Percentiles rank a stretch among this genome's conserved stretches.
These are phyloP conservation scores for Tangara arthus DNA, from an alignment of 2,797 vertebrate species.

Conservation along the genomic window DNA sequence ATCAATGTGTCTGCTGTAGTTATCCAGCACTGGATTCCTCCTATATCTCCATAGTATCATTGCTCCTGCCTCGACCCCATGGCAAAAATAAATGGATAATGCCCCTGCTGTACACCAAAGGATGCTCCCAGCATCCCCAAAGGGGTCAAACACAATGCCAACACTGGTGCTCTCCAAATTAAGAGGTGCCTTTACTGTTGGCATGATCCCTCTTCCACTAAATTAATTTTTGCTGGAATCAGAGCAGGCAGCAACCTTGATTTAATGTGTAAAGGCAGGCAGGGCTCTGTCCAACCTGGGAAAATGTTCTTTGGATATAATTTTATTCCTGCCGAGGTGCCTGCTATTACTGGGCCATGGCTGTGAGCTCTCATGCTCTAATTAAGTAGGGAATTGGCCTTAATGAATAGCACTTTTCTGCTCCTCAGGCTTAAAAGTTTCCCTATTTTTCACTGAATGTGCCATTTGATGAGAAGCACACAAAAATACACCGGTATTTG, in stretches of 20 bases:
- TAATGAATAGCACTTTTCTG: background rate
- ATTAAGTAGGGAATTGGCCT: background rate
- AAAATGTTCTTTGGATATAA: background rate
- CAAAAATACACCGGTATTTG: rapidly evolving
- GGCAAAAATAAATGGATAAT: background rate
- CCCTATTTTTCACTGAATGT: background rate
- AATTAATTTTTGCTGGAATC: background rate
- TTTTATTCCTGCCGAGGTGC: background rate
- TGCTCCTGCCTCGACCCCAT: background rate
- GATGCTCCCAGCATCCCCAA: background rate
- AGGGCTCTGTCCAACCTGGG: background rate
- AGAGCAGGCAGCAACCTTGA: background rate
- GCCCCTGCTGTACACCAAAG: background rate
- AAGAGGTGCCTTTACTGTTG: background rate
- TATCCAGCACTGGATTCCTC: background rate
- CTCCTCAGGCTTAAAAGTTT: background rate
- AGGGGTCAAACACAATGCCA: background rate
- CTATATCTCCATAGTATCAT: rapidly evolving
- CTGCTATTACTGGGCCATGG: background rate
- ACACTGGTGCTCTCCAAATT: background rate
- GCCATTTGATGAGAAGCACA: background rate
- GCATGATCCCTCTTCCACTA: rapidly evolving
- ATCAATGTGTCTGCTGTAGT: background rate
- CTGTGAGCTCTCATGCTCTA: background rate
- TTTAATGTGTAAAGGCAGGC: background rate